phyloP scores from a whole-genome alignment of 2,888 invertebrate species.

The Microctonus aethiopoides region DNA sequence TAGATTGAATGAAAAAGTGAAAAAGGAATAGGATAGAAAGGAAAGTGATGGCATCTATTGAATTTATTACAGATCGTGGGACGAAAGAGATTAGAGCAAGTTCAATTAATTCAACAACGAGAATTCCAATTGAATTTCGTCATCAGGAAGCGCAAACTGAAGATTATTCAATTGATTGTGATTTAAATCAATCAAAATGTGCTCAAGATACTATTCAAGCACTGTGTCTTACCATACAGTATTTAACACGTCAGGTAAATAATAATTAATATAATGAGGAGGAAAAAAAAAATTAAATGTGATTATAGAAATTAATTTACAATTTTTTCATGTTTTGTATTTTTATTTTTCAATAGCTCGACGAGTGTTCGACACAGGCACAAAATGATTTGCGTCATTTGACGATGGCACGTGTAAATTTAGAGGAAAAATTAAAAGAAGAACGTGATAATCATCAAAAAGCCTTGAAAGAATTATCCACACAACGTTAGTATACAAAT shows the following conservation, averaged over 20 bases:
- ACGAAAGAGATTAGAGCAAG: conserved; percentile 50
- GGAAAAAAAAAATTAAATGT: conserved; percentile 68
- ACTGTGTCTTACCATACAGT: conserved; percentile 85
- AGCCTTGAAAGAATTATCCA: conserved; percentile 54
- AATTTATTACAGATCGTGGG: conserved; percentile 58
- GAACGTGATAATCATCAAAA: conserved; percentile 63
- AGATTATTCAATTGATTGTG: conserved; percentile 37
- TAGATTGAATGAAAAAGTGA: not conserved
- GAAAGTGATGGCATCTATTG: conserved; percentile 52
- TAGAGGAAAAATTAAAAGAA: conserved; percentile 63
- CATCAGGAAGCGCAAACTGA: conserved; percentile 67
- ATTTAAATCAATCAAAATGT: conserved; percentile 61
- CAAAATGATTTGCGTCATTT: conserved; percentile 68
- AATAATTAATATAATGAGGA: not conserved
- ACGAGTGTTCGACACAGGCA: conserved; percentile 55
- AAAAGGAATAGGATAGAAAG: no score
- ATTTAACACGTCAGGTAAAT: conserved; percentile 75
- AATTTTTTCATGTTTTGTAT: conserved; percentile 33
- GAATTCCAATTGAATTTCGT: conserved; percentile 59
- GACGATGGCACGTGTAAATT: conserved; percentile 58
- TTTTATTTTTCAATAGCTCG: conserved; percentile 16
- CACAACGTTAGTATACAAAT: conserved; percentile 53
- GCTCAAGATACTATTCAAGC: conserved; percentile 82
- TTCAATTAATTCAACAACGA: conserved; percentile 38
- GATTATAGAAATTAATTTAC: conserved; percentile 54